Conservation (phyloP, 2,113 vertebrate species). For the Hiodon alosoides region DNA sequence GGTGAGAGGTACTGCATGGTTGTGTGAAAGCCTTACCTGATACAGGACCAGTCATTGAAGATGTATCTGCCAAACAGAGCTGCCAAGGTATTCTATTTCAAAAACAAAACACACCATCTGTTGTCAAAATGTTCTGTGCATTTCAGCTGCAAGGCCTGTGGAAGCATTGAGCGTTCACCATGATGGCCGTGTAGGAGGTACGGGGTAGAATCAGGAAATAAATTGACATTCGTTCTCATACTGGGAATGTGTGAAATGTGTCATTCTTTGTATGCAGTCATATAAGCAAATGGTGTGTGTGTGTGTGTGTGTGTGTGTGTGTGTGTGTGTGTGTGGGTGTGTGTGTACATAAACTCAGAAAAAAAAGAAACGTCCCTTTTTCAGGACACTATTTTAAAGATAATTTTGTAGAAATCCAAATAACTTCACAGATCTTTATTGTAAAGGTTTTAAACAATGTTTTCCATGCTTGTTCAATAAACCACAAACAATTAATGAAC, state of each 20-base stretch:
- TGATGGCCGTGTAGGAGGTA: not conserved
- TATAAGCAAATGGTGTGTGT: not conserved
- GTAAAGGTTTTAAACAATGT: no score
- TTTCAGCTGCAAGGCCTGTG: not conserved
- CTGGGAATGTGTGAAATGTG: not conserved
- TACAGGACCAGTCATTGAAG: slow-evolving; percentile 3
- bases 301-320: no score
- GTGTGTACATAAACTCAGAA: not conserved
- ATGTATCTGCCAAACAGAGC: not conserved
- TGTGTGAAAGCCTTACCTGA: not conserved
- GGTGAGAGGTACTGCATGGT: not conserved
- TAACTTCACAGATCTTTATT: no score
- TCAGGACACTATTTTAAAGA: no score
- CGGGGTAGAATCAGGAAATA: not conserved
- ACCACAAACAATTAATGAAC: no score
- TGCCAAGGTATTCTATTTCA: not conserved
- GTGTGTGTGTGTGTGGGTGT: no score
- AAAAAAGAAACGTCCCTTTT: not conserved
- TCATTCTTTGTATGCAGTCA: not conserved
- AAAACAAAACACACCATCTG: slow-evolving; percentile 13
- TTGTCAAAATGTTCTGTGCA: not conserved
- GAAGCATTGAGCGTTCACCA: not conserved
- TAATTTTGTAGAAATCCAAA: no score
- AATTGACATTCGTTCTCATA: not conserved
- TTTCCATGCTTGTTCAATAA: no score